Base-by-base conservation (phyloP, 2,113 vertebrate genomes). In the Poeciliopsis turrubarensis region DNA sequence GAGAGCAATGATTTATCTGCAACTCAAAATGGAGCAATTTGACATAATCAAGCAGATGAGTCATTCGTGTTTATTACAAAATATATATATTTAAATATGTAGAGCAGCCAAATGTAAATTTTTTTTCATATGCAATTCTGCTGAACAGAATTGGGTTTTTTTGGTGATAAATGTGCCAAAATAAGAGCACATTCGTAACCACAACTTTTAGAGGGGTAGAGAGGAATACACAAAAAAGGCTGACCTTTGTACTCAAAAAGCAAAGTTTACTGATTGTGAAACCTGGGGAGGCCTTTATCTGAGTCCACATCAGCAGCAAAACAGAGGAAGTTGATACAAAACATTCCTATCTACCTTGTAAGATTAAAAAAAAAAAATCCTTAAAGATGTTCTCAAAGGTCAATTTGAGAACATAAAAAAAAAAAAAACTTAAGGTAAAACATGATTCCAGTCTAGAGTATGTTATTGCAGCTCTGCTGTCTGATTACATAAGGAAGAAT, bases 181-280 rank as follows among this genome's bases (percentile, higher is more conserved):
- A 27, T 7, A 27, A 5, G 30, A 5, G 34, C 11, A 25, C 9
- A 64, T n/a, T 2, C 9, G 7, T n/a, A n/a, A 51, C 25, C 8
- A 29, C n/a, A 12, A 30, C 27, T 70, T 22, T 65, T 12, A 41
- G 13, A 14, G 39, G 17, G 39, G 34, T 9, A 37, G 10, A 37
- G 34, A 15, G 73, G 26, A 66, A 54, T 15, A 41, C 44, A 41
- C n/a, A 32, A 39, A 31, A 31, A 66, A 44, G 68, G 51, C 5
- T 31, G 44, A 60, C 19, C 44, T 54, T 41, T n/a, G 31, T 31
- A 77, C 31, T 29, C 30, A 19, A 17, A 73, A 37, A 86, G 22
- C 22, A 47, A 64, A 22, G 26, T 66, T 26, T 73, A 31, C 13
- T 39, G 41, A 32, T 62, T 85, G 68, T 69, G 31, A 76, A 65